Conservation (phyloP, 2,888 invertebrate genomes). For the Tuta absoluta region DNA sequence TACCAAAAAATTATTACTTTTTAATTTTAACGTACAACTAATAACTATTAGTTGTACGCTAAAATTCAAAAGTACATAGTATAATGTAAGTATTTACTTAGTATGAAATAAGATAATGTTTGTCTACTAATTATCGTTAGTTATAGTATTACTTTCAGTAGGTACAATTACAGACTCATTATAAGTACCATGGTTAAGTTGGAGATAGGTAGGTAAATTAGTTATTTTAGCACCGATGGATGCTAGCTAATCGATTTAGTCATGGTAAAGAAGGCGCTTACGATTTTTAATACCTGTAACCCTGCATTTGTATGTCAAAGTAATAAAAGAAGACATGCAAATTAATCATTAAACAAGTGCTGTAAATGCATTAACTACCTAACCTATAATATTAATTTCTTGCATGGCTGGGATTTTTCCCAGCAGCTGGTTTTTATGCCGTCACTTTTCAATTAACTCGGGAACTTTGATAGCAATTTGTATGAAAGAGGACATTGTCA, state of each 20-base stretch:
- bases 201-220: neutral
- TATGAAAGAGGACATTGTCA: too few relatives aligned
- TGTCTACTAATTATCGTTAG: neutral
- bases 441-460: too few relatives aligned
- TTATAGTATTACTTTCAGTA: neutral
- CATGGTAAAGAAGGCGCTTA: neutral
- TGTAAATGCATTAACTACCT: neutral
- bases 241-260: too few relatives aligned
- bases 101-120: neutral
- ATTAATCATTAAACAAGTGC: slow-evolving; percentile 3
- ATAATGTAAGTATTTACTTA: too few relatives aligned
- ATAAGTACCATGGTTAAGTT: neutral
- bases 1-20: too few relatives aligned
- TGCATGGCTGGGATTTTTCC: too few relatives aligned
- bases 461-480: too few relatives aligned
- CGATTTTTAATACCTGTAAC: slow-evolving; percentile 2
- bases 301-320: slow-evolving; percentile 5
- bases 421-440: too few relatives aligned
- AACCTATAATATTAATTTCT: too few relatives aligned
- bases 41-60: too few relatives aligned
- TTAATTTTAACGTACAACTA: too few relatives aligned
- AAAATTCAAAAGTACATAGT: too few relatives aligned
- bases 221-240: neutral
- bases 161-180: neutral
- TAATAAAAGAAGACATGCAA: slow-evolving; percentile 15